phyloP scores from a whole-genome alignment of 2,888 invertebrate species.

The Archaeoteleia sp. region DNA sequence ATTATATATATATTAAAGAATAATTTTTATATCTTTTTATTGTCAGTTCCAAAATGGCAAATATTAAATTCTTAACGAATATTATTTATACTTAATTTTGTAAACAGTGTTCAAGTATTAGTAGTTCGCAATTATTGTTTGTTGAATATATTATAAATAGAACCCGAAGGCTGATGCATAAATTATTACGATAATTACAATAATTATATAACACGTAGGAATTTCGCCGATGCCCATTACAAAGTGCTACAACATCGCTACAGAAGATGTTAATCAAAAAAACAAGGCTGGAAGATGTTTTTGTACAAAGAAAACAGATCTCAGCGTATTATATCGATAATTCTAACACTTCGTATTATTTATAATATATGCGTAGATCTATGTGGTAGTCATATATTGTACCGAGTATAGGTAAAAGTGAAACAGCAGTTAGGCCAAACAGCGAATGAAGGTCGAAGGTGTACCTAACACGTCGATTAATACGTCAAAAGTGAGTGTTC shows the following conservation, averaged over 20 bases:
- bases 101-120: slow-evolving; percentile 10
- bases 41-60: no score
- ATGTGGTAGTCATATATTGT: slow-evolving; percentile 38
- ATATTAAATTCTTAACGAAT: no score
- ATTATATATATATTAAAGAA: no score
- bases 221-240: slow-evolving; percentile 47
- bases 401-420: slow-evolving; percentile 47
- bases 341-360: slow-evolving; percentile 37
- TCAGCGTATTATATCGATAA: neutral
- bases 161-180: slow-evolving; percentile 24
- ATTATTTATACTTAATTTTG: neutral
- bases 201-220: slow-evolving; percentile 47
- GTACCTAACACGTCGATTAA: slow-evolving; percentile 33
- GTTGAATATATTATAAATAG: slow-evolving; percentile 39
- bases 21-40: no score
- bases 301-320: no score
- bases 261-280: slow-evolving; percentile 17
- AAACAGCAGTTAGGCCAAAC: slow-evolving; percentile 57
- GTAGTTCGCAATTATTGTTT: slow-evolving; percentile 15
- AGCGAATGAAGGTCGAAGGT: slow-evolving; percentile 27
- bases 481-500: slow-evolving; percentile 5
- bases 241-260: slow-evolving; percentile 27
- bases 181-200: slow-evolving; percentile 37
- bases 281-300: slow-evolving; percentile 4
- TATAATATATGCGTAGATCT: slow-evolving; percentile 47